These are phyloP conservation scores for Erannis defoliaria DNA, from an alignment of 2,888 invertebrate species.

Conservation along the genomic window DNA sequence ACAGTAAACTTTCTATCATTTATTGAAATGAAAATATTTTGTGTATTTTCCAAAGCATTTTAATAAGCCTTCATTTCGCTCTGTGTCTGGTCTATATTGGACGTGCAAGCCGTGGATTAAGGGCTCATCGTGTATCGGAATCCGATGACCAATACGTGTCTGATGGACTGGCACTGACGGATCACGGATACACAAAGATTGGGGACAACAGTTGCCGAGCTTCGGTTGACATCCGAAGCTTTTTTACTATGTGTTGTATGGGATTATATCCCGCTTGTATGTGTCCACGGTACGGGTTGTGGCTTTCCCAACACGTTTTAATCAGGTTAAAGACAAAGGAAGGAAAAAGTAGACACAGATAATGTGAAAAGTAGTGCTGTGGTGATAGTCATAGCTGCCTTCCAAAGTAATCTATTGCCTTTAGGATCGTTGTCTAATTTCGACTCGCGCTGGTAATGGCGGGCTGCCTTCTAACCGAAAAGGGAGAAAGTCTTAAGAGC, in stretches of 20 bases:
- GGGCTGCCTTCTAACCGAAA: too few species aligned
- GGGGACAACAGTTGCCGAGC: slow-evolving; percentile 40
- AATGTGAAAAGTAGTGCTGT: neutral
- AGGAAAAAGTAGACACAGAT: neutral
- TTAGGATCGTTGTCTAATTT: too few species aligned
- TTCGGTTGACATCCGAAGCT: slow-evolving; percentile 21
- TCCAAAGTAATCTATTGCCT: too few species aligned
- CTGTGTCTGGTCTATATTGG: slow-evolving; percentile 4
- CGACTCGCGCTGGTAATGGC: too few species aligned
- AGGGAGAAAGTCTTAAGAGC: too few species aligned
- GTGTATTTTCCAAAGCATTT: neutral
- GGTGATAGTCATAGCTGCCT: too few species aligned
- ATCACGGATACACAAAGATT: slow-evolving; percentile 39
- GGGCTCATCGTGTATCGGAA: slow-evolving; percentile 40
- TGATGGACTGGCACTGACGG: slow-evolving; percentile 34
- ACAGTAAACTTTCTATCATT: slow-evolving; percentile 10
- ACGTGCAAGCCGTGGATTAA: slow-evolving; percentile 40
- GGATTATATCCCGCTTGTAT: neutral
- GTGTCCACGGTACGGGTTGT: neutral
- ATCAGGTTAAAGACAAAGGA: neutral
- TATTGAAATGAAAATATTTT: slow-evolving; percentile 12
- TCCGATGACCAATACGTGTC: slow-evolving; percentile 32
- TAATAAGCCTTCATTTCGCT: slow-evolving; percentile 8
- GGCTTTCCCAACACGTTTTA: neutral
- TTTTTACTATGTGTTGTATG: slow-evolving; percentile 8